A percentile compares a stretch with the other conserved stretches of the same genome.
Conservation (phyloP, 2,888 invertebrate species). For the Eulithis prunata region DNA sequence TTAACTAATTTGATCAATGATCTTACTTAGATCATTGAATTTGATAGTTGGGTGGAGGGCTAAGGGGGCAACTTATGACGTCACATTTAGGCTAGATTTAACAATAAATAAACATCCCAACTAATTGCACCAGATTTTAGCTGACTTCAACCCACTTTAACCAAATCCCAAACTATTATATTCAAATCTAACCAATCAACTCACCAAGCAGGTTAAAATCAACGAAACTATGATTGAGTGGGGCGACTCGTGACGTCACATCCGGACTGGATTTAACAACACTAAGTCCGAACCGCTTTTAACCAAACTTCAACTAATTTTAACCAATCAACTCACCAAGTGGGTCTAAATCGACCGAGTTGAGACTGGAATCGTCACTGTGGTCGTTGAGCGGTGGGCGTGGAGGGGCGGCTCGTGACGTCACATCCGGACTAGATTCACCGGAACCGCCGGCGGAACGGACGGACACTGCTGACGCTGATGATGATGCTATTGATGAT, state of each 20-base stretch:
- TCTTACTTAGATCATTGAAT: background rate
- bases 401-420: constrained; percentile 77
- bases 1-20: background rate
- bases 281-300: no score
- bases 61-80: no score
- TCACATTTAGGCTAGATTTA: background rate
- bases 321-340: constrained; percentile 71
- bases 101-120: background rate
- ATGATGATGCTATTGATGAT: constrained; percentile 80
- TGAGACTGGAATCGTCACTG: constrained; percentile 96
- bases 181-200: no score
- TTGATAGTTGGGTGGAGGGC: no score
- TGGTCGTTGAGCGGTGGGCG: constrained; percentile 76
- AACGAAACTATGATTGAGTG: no score
- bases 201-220: no score
- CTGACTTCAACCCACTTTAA: background rate
- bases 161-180: no score
- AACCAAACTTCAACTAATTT: no score
- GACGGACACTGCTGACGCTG: constrained; percentile 76
- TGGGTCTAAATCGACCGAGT: constrained; percentile 94
- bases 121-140: background rate
- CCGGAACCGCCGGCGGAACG: constrained; percentile 80
- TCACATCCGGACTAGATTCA: constrained; percentile 80
- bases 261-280: no score
- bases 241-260: no score